Evolutionary conservation across 2,888 invertebrate genomes (phyloP), one percentile per base, ranked within the genome.

Genomic region (Alviniconcha strummeri): DNA sequence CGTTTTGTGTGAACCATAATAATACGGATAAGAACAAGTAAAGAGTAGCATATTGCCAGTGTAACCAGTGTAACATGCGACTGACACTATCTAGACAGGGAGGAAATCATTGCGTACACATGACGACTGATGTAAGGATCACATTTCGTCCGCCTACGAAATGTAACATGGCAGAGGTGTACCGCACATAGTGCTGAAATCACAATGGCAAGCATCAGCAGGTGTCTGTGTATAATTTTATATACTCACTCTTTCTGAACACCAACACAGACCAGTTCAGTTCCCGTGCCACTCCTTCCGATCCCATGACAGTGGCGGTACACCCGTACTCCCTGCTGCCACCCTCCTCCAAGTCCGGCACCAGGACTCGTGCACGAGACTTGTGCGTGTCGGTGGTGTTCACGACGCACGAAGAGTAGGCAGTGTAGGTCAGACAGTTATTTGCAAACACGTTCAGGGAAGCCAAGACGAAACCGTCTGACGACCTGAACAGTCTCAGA

Each of bases 391-490:
- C 64, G 13, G 64, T 52, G 52, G 79, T 64, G 17, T 79, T 67
- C 13, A 79, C 67, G 5, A 54, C 5, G 57, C 79, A 79, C 52
- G 79, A 79, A 2, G 82, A 60, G 67, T 74, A 82, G 13, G 64
- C 82, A 5, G 60, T 74, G 67, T 74, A 82, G 55, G 82, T 82
- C 54, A 64, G 57, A 60, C 82, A 82, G n/a, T 52, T 67, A 6
- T 52, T 57, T 4, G 82, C 36, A 7, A 82, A 55, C 13, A 74
- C 60, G 76, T 82, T 82, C 9, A 82, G n/a, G 17, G 72, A 64
- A 54, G 76, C 82, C 55, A 82, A 19, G 19, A 82, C 82, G 7
- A 60, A 55, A 15, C 64, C 54, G 64, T 76, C 75, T 15, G 13
- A 13, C 11, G 36, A 60, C 15, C 36, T 19, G 52, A 67, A 82